Conservation (phyloP, 1,140 invertebrate species). For the Brachionus koreanus region DNA sequence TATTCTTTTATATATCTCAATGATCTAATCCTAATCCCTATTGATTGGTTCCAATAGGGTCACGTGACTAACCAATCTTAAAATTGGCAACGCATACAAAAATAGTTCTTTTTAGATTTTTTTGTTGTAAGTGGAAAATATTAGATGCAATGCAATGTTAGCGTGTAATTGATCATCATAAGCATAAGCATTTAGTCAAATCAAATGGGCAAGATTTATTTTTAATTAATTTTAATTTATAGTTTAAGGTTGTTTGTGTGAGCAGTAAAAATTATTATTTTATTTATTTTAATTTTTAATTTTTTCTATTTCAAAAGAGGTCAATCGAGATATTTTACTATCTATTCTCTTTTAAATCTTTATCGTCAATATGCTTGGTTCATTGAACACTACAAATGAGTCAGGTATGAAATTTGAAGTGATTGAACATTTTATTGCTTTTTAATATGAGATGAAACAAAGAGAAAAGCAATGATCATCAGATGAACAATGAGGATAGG, state of each 20-base stretch:
- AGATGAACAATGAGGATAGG: not conserved
- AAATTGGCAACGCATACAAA: not conserved
- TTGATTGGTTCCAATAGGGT: not conserved
- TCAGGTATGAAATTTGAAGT: not conserved
- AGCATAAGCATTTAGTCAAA: not conserved
- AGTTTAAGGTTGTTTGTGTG: slow-evolving; percentile 6
- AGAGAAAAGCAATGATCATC: not conserved
- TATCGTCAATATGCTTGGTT: not conserved
- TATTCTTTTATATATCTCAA: not conserved
- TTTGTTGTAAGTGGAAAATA: not conserved
- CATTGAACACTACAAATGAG: slow-evolving; percentile 21
- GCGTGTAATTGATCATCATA: not conserved
- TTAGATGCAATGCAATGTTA: not conserved
- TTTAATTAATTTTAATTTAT: slow-evolving; percentile 11
- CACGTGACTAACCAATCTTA: not conserved
- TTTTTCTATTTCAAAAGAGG: not conserved
- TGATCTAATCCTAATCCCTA: not conserved
- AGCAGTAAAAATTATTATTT: not conserved
- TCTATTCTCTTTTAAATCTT: slow-evolving; percentile 14
- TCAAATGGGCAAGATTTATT: not conserved
- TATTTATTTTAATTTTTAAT: not conserved
- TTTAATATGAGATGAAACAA: not conserved
- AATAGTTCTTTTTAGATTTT: no score
- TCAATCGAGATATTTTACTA: slow-evolving; percentile 7
- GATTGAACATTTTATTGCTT: not conserved